phyloP scores from a whole-genome alignment of 2,113 vertebrate genomes.

The Cephalopholis sonnerati region DNA sequence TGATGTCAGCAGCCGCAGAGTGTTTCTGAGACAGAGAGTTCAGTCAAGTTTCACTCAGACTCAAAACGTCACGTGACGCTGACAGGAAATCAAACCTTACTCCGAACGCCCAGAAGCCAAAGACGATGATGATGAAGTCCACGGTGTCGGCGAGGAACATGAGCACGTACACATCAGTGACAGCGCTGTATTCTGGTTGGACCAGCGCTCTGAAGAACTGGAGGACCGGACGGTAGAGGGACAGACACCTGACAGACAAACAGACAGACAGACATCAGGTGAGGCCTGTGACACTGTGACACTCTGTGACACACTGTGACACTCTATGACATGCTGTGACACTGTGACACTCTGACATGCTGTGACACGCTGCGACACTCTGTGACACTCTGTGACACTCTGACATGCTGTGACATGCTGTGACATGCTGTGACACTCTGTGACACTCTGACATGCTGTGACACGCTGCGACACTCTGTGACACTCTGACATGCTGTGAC shows the following conservation, averaged over 20 bases:
- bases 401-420: no score
- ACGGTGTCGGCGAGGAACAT: constrained; percentile 97
- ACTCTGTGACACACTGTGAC: no score
- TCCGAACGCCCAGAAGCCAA: constrained; percentile 97
- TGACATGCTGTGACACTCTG: no score
- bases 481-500: no score
- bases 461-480: no score
- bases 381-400: no score
- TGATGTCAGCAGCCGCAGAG: constrained; percentile 95
- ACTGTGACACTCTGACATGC: no score
- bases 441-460: no score
- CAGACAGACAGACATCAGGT: no score
- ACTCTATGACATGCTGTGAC: no score
- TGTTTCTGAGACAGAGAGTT: constrained; percentile 88
- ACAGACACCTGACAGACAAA: constrained; percentile 14
- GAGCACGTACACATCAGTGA: constrained; percentile 95
- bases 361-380: no score
- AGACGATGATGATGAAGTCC: constrained; percentile 96
- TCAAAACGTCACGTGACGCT: neutral
- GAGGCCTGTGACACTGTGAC: no score
- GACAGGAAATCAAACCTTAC: constrained; percentile 78
- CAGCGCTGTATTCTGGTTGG: constrained; percentile 95
- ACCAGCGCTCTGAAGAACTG: constrained; percentile 95
- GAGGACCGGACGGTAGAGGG: constrained; percentile 87
- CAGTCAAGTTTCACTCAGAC: neutral